Evolutionary conservation across 2,888 invertebrate species (phyloP), one percentile per base, ranked within the genome.

Genomic region (Microplitis deprimator): DNA sequence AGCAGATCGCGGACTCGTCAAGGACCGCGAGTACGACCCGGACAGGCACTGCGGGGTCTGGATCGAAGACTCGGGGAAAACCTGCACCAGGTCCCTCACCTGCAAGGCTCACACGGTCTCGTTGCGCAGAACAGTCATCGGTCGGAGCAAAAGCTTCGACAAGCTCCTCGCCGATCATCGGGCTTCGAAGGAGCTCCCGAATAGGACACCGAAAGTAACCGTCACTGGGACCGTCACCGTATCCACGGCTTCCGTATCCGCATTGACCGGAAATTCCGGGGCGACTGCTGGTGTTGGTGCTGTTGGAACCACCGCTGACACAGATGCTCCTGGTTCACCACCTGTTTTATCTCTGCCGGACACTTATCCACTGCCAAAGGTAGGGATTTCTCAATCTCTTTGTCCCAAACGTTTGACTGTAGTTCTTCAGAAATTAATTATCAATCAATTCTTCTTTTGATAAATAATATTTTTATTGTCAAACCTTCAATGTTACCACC

Each of bases 1-100:
- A 82, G 84, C 88, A 1, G 89, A 90, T 65, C 86, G 89, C 0
- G 88, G 89, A 1, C 76, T 89, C 38, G 87, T 90, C 80, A 91
- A 90, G 76, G 91, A 92, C 80, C 91, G 95, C 79, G 94, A 95
- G 87, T 96, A 95, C 90, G 95, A 96, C 89, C 94, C 96, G 17
- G 94, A 96, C 87, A 93, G 94, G 82, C 96, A 96, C 87, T 96
- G 96, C 88, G 96, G 96, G 1, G 96, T 96, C 16, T 90, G 93
- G 83, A 93, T 92, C 75, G 92, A 91, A 1, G 95, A 94, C 81
- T 93, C 92, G 80, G 91, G 92, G 5, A 93, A 94, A 84, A 95
- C 95, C 0, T 96, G 96, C 88, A 95, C 95, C 72, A 91, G 96
- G 78, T 96, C 96, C 20, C 92, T 96, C 76, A 96, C 96, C 65